Evolutionary conservation across 2,888 invertebrate genomes (phyloP).

Genomic region (Tortricodes alternella): DNA sequence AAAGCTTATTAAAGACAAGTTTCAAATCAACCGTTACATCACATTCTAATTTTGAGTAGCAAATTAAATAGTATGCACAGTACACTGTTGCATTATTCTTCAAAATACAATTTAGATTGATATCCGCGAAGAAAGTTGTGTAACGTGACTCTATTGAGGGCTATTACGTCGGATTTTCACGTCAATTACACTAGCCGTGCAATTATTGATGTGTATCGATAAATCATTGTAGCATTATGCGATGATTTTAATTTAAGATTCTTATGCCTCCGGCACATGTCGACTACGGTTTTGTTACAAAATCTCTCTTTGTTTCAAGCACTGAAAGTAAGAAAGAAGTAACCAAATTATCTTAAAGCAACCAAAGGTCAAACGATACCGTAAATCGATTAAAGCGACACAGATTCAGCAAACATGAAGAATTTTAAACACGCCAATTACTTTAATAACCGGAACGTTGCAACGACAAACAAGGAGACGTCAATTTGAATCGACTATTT

Average conservation of each 20-base stretch:
- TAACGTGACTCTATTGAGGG: conserved; percentile 29
- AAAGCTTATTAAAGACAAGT: conserved; percentile 21
- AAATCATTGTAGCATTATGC: conserved; percentile 32
- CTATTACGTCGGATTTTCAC: conserved; percentile 37
- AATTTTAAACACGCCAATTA: conserved; percentile 26
- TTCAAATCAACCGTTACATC: conserved; percentile 19
- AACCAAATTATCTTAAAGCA: background rate
- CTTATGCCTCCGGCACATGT: conserved; percentile 8
- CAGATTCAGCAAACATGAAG: conserved; percentile 4
- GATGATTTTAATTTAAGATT: conserved; percentile 30
- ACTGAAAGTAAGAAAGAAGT: background rate
- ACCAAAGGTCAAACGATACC: conserved; percentile 11
- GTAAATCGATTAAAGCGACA: conserved; percentile 25
- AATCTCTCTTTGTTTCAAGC: background rate
- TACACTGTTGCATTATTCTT: conserved; percentile 27
- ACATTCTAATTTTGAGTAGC: conserved; percentile 22
- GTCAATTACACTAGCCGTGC: conserved; percentile 32
- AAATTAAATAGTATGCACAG: conserved; percentile 28
- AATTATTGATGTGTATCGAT: conserved; percentile 36
- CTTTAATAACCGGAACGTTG: conserved; percentile 23
- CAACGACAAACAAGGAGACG: conserved; percentile 18
- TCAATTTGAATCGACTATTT: conserved; percentile 15
- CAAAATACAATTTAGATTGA: conserved; percentile 32
- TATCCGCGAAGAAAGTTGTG: conserved; percentile 32
- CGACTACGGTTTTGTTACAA: background rate